Base-by-base conservation (phyloP, 1,140 invertebrate species). In the Euglossa dilemma region DNA sequence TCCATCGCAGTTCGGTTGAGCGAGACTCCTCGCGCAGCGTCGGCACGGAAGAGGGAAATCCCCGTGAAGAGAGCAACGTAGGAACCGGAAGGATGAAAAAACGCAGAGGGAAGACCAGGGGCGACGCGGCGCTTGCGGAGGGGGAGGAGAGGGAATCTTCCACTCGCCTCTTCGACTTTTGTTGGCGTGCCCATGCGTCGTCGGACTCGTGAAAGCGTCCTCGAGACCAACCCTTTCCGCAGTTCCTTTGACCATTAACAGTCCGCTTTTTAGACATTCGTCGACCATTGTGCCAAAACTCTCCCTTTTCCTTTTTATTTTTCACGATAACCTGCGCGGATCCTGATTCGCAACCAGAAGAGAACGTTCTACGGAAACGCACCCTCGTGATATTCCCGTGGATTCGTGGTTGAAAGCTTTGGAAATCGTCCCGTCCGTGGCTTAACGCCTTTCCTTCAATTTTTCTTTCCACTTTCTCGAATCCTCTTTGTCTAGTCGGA, bases 101-200 rank as follows among this genome's bases (percentile, higher is more conserved):
- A 47, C n/a, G 64, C 25, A 20, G 52, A 36, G n/a, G 14, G 18
- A 18, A 64, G 36, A 67, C 28, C 36, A n/a, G n/a, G 63, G 36
- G 1, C 8, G 64, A 20, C 16, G 18, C 11, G 25, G 25, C 1
- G 14, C 14, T 4, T 28, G 74, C 82, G 64, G 50, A 28, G 47
- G 6, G 57, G 80, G 8, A 52, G 6, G 57, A 72, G 8, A 52
- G 73, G 45, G 80, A 83, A 83, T 83, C 81, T 78, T 78, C 56
- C 81, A 54, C 54, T 76, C 64, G 56, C 57, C 75, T 83, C 69
- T 71, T 80, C 72, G 75, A 80, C 63, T 86, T 84, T 90, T 86
- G 86, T 80, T 87, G 66, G 75, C 66, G 73, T 59, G 52, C 36
- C 57, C 54, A 66, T 74, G 78, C 83, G 75, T 84, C 75, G 78